A percentile compares a stretch with the other conserved stretches of the same genome.
phyloP scores from a whole-genome alignment of 2,797 vertebrate genomes.

The Distichodus sexfasciatus region DNA sequence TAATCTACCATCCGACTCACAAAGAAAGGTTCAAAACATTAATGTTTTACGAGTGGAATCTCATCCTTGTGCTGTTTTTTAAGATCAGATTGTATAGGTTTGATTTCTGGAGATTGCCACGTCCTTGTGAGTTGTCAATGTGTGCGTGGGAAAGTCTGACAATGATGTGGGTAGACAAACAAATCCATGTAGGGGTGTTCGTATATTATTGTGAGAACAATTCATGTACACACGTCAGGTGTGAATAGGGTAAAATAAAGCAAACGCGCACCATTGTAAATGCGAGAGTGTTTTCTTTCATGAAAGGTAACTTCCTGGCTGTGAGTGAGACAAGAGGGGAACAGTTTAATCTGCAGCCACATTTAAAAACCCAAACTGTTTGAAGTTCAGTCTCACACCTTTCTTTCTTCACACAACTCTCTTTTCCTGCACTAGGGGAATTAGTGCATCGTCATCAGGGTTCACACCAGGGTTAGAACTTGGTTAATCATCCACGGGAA shows the following conservation, averaged over 20 bases:
- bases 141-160: too few relatives aligned
- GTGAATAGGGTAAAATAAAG: too few relatives aligned
- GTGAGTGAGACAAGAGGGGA: background rate
- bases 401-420: background rate
- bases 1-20: constrained; percentile 31
- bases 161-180: too few relatives aligned
- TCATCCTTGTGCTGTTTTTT: background rate
- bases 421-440: background rate
- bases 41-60: background rate
- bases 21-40: background rate
- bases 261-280: too few relatives aligned
- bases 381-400: background rate
- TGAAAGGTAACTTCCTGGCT: background rate
- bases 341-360: background rate
- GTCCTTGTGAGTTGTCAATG: too few relatives aligned
- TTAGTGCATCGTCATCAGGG: background rate
- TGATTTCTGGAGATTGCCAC: too few relatives aligned
- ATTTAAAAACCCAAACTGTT: constrained; percentile 10
- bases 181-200: too few relatives aligned
- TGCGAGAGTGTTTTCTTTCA: background rate
- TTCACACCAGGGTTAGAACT: background rate
- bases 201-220: too few relatives aligned
- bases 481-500: constrained; percentile 9
- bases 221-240: background rate
- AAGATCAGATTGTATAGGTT: background rate